Evolutionary conservation across 2,797 vertebrate genomes (phyloP), one percentile per base, ranked within the genome.

Genomic region (Picus viridis): DNA sequence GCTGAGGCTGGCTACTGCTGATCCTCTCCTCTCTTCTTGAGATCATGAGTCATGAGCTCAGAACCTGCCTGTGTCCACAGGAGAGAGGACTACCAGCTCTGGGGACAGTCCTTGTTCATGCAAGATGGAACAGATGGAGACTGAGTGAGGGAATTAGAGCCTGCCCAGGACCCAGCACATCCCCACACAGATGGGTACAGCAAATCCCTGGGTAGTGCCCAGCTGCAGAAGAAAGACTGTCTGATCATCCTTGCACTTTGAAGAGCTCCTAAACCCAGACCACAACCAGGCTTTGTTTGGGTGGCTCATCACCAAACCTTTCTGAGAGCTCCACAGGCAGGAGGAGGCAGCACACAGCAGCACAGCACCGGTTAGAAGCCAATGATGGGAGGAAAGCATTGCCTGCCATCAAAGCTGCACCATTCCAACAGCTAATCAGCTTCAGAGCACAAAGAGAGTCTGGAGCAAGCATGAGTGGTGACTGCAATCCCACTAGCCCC

Each of bases 401-500:
- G 29, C 73, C 75, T 72, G 57, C 80, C 92, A 86, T 92, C 89
- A 83, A 83, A 93, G 64, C 77, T 76, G 84, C 84, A 88, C 92
- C 90, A 83, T 88, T 88, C 80, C 73, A 58, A 41, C 51, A 73
- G 71, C 73, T 93, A 93, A 93, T 92, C 89, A 92, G 64, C 73
- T 90, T 92, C 81, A 41, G 65, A 90, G 69, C 53, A 76, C 43
- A 72, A 86, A 83, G 61, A 61, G 45, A 47, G 61, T 74, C 63
- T 8, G 59, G 69, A 88, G 73, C 72, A 75, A 64, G 45, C 49
- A 41, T 47, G 92, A 76, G n/a, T 47, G 90, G 68, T 65, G 90
- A 24, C 64, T 72, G 81, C 71, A 75, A 86, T 86, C 79, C 45
- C 63, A 3, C 69, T 51, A 68, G 64, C 22, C 4, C 59, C 61